Evolutionary conservation across 2,888 invertebrate genomes (phyloP).

Genomic region (Ectobius pallidus): DNA sequence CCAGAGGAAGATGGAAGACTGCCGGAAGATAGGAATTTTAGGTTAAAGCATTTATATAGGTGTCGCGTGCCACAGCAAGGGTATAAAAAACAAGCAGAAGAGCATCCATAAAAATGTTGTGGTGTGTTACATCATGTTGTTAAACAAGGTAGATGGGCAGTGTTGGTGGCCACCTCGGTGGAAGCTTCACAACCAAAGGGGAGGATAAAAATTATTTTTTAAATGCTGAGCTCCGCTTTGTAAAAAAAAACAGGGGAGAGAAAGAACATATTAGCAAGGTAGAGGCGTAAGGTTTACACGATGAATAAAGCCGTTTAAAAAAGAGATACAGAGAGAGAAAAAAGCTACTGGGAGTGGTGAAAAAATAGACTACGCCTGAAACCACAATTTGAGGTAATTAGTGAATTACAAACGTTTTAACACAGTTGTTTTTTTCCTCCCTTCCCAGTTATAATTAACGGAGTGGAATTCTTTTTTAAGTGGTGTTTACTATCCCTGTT

Average conservation of each 20-base stretch:
- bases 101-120: constrained; percentile 16
- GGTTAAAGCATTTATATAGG: constrained; percentile 24
- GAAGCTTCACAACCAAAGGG: neutral
- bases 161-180: neutral
- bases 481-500: neutral
- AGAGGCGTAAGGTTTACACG: neutral
- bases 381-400: constrained; percentile 21
- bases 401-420: neutral
- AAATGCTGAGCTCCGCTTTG: neutral
- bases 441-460: constrained; percentile 9
- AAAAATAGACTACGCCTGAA: too few relatives aligned
- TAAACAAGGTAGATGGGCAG: constrained; percentile 1
- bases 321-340: too few relatives aligned
- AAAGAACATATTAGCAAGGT: neutral
- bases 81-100: neutral
- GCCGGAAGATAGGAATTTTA: constrained; percentile 10
- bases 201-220: constrained; percentile 7
- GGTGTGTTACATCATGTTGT: constrained; percentile 24
- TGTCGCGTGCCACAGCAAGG: constrained; percentile 21
- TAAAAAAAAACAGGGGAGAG: neutral
- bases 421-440: neutral
- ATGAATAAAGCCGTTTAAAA: neutral
- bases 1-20: neutral
- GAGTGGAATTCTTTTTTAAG: neutral
- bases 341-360: neutral